These are phyloP conservation scores for Psittacula cyanocephala DNA, from an alignment of 2,113 vertebrate genomes.

Conservation along the genomic window DNA sequence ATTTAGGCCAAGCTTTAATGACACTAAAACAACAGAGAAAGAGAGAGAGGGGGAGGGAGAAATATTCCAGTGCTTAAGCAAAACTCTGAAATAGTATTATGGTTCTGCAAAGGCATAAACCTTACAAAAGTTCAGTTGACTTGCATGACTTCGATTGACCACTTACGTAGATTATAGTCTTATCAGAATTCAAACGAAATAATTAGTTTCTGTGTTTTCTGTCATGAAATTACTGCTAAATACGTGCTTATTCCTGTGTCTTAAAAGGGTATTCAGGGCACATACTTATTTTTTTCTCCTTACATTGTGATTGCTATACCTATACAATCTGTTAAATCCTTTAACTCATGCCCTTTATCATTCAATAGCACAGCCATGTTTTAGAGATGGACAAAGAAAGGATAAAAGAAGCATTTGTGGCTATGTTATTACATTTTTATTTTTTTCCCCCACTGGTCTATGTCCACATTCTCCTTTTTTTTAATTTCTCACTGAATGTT, in stretches of 20 bases:
- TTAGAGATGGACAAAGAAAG: background rate
- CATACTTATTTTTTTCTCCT: background rate
- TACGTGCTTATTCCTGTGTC: conserved; percentile 22
- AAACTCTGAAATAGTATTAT: background rate
- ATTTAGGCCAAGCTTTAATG: background rate
- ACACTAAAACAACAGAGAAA: background rate
- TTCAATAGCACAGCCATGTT: background rate
- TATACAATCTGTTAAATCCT: conserved; percentile 40
- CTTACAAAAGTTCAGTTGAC: background rate
- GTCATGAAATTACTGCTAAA: conserved; percentile 23
- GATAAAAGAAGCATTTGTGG: background rate
- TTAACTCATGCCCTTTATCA: conserved; percentile 9
- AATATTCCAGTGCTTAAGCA: background rate
- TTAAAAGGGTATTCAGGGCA: conserved; percentile 7
- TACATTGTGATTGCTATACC: background rate
- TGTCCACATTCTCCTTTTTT: background rate
- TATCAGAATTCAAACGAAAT: background rate
- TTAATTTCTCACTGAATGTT: background rate
- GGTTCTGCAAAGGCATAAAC: background rate
- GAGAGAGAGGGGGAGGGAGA: background rate
- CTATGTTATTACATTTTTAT: background rate
- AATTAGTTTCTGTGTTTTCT: background rate
- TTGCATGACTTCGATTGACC: background rate
- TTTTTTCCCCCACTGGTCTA: background rate
- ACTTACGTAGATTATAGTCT: conserved; percentile 5